A percentile compares a stretch with the other conserved stretches of the same genome.
phyloP scores from a whole-genome alignment of 2,888 invertebrate genomes.

The Argyresthia goedartella region DNA sequence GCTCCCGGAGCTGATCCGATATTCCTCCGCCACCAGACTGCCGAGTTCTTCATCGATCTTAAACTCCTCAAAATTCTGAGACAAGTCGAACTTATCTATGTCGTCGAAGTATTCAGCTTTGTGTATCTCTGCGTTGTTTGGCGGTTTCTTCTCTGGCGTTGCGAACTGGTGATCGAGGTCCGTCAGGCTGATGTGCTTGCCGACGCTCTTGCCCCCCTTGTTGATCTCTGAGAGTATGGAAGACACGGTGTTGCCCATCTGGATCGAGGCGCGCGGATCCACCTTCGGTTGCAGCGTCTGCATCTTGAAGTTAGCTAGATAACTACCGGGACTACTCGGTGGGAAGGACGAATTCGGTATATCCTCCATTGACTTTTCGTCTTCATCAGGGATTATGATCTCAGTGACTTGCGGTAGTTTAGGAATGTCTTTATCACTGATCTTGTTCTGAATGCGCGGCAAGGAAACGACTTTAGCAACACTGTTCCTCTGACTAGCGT shows the following conservation, averaged over 20 bases:
- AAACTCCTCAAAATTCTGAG: conserved; percentile 85
- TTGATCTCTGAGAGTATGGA: conserved; percentile 72
- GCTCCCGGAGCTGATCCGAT: conserved; percentile 64
- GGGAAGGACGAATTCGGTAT: conserved; percentile 34
- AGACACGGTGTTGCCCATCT: conserved; percentile 74
- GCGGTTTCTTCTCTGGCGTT: conserved; percentile 31
- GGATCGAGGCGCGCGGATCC: conserved; percentile 66
- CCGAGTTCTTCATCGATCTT: conserved; percentile 80
- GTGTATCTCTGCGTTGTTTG: conserved; percentile 36
- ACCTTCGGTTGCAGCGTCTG: conserved; percentile 57
- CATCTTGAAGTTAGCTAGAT: conserved; percentile 50
- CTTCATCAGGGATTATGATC: conserved; percentile 78
- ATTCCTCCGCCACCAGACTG: conserved; percentile 61
- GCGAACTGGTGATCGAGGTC: conserved; percentile 58
- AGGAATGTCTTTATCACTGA: conserved; percentile 74
- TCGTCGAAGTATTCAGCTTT: conserved; percentile 63
- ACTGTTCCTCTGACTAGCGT: conserved; percentile 32
- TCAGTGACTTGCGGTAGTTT: conserved; percentile 82
- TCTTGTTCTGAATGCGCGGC: conserved; percentile 56
- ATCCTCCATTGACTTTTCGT: conserved; percentile 55
- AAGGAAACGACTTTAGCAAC: conserved; percentile 58
- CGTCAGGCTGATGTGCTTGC: conserved; percentile 55
- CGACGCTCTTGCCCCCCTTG: conserved; percentile 54
- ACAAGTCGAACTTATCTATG: conserved; percentile 75
- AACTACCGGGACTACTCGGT: conserved; percentile 39